A percentile compares a stretch with the other conserved stretches of the same genome.
These are phyloP conservation scores for Parasteatoda tepidariorum DNA, from an alignment of 1,140 invertebrate genomes.

Conservation along the genomic window DNA sequence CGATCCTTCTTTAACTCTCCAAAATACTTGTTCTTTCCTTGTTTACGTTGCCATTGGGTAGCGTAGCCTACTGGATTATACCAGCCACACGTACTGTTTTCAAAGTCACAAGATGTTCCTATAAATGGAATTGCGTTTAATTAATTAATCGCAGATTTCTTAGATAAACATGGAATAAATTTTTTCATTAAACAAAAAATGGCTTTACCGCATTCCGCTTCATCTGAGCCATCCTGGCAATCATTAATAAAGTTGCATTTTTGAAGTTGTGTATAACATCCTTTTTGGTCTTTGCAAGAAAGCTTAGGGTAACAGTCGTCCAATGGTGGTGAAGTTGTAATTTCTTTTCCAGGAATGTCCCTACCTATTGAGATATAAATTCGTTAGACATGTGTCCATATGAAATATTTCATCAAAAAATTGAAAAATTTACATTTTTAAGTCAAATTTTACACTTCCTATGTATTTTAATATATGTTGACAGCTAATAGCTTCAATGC, in stretches of 20 bases:
- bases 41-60: background rate
- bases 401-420: no score
- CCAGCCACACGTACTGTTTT: conserved; percentile 59
- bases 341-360: conserved; percentile 40
- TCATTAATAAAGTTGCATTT: conserved; percentile 88
- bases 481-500: no score
- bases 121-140: background rate
- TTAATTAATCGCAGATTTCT: background rate
- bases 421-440: no score
- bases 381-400: no score
- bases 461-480: no score
- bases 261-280: conserved; percentile 88
- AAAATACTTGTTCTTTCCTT: background rate
- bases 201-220: conserved; percentile 76
- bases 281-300: conserved; percentile 67
- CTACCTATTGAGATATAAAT: background rate
- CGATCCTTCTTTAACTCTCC: background rate
- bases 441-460: no score
- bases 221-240: conserved; percentile 91
- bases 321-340: background rate
- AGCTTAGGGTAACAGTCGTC: conserved; percentile 37
- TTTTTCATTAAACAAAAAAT: background rate
- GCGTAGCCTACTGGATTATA: conserved; percentile 12
- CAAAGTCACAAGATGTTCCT: conserved; percentile 59
- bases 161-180: background rate